Base-by-base conservation (phyloP, 2,888 invertebrate species). In the Orthonychiurus folsomi region DNA sequence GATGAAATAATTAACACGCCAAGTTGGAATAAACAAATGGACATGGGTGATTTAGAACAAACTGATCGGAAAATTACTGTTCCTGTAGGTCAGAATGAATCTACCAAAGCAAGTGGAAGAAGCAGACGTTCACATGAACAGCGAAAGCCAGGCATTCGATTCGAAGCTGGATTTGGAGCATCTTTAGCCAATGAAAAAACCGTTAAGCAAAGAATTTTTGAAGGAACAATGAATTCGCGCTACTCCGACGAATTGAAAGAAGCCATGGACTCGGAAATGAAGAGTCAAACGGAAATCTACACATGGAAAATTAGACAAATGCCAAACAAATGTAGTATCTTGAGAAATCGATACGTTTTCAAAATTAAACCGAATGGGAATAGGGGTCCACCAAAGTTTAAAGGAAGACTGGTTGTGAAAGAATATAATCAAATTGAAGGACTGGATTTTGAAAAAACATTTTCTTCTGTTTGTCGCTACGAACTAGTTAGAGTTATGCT, bases 401-500 rank as follows among this genome's bases (percentile, higher is more conserved):
- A 69, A 50, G 61, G 64, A 12, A 53, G 64, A n/a, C 53, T 67
- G 9, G 69, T 69, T 3, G 67, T 59, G 9, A 62, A 67, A 59
- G 67, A 64, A 1, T 67, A 56, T 48, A 27, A 52, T 12, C 67
- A 67, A 61, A n/a, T 47, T 21, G 26, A 59, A 56, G 69, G 66
- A 0, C 28, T 64, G 3, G 69, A 71, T 50, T 71, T 58, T 63
- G 37, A 61, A 18, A 65, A 71, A 5, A 70, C 67, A 15, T 71
- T 63, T 54, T 53, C 66, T 28, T 65, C 70, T 20, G 68, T 67
- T 5, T 60, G 60, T 3, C 55, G 64, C 3, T 50, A 57, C 23
- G 50, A 50, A 1, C 28, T 66, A 9, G n/a, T 69, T 3, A 60
- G 69, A 25, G 24, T 61, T 2, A 37, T 69, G 1, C 23, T 68